A percentile compares a stretch with the other conserved stretches of the same genome.
Conservation (phyloP, 2,888 invertebrate genomes). For the Plebejus melissa region DNA sequence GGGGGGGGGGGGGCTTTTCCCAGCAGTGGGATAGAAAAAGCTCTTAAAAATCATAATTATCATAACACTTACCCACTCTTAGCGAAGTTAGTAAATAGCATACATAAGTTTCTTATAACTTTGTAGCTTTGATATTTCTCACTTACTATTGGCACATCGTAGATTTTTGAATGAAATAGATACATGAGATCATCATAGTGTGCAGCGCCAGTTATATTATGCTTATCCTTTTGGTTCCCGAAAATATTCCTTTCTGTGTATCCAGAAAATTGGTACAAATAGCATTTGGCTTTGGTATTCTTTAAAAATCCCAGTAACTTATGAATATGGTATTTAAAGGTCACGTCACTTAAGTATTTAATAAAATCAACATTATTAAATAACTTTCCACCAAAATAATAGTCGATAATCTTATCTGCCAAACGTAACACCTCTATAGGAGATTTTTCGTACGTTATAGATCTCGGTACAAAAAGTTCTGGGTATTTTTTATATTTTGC, state of each 20-base stretch:
- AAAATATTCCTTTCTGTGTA: slow-evolving; percentile 50
- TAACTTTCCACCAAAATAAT: slow-evolving; percentile 47
- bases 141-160: slow-evolving; percentile 43
- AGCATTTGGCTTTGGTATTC: slow-evolving; percentile 39
- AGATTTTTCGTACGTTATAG: slow-evolving; percentile 39
- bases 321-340: slow-evolving; percentile 42
- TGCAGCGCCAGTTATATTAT: slow-evolving; percentile 47
- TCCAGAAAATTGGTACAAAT: slow-evolving; percentile 49
- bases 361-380: slow-evolving; percentile 41
- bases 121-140: slow-evolving; percentile 45
- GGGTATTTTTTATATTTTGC: slow-evolving; percentile 41
- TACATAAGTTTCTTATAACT: slow-evolving; percentile 48
- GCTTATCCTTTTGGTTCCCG: slow-evolving; percentile 42
- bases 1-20: no score
- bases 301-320: slow-evolving; percentile 40
- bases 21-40: no score
- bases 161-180: slow-evolving; percentile 47
- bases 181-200: slow-evolving; percentile 60
- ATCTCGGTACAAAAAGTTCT: slow-evolving; percentile 49
- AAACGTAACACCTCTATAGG: slow-evolving; percentile 37
- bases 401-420: slow-evolving; percentile 45
- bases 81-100: slow-evolving; percentile 56
- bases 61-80: slow-evolving; percentile 53
- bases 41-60: neutral
- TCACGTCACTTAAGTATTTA: slow-evolving; percentile 39